A percentile compares a stretch with the other conserved stretches of the same genome.
These are phyloP conservation scores for Aegypius monachus DNA, from an alignment of 2,113 vertebrate genomes.

Conservation along the genomic window DNA sequence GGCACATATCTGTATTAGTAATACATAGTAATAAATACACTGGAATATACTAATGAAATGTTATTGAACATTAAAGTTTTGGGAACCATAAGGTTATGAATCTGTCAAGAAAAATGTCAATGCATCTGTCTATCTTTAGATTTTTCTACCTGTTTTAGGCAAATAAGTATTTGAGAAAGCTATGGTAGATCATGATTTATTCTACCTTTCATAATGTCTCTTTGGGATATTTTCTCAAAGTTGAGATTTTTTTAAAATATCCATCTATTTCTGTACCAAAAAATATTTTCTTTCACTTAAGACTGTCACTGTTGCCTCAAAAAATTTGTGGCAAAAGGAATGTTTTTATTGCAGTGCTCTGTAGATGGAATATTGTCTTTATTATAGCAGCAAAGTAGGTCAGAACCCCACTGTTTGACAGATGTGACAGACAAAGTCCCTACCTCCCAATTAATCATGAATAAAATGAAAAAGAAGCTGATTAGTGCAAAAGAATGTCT, in stretches of 20 bases:
- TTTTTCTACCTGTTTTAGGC: constrained; percentile 23
- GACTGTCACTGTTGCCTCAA: background rate
- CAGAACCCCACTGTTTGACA: constrained; percentile 6
- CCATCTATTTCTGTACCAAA: background rate
- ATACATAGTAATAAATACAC: constrained; percentile 71
- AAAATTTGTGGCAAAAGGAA: background rate
- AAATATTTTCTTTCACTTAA: background rate
- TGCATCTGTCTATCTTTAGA: constrained; percentile 3
- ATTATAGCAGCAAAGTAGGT: constrained; percentile 26
- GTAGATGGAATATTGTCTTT: background rate
- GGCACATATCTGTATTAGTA: constrained; percentile 75
- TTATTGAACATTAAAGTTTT: constrained; percentile 68
- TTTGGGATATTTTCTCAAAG: background rate
- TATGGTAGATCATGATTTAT: constrained; percentile 16
- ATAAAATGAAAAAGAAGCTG: constrained; percentile 4
- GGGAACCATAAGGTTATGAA: constrained; percentile 46
- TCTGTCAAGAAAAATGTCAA: constrained; percentile 51
- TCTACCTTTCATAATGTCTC: background rate
- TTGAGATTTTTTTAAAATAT: background rate
- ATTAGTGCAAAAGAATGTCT: background rate
- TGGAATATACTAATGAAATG: constrained; percentile 70
- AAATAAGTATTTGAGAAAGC: constrained; percentile 39
- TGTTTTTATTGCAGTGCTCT: background rate
- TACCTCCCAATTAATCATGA: background rate
- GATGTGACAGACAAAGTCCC: background rate